These are phyloP conservation scores for Drosophila funebris DNA, from an alignment of 1,140 invertebrate species.

Conservation along the genomic window DNA sequence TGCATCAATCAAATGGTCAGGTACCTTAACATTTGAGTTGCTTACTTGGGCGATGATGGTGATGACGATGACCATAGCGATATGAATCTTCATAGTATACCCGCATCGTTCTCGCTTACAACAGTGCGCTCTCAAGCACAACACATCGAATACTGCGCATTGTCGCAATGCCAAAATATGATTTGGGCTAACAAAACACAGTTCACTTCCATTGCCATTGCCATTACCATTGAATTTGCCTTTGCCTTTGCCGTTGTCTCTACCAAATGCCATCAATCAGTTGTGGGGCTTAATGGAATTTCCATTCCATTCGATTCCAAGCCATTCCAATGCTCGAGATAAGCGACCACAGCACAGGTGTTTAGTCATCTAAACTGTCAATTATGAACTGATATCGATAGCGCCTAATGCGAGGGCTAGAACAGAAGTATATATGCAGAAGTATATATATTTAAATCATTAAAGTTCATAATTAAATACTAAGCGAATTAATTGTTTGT, in stretches of 20 bases:
- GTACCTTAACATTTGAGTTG: background rate
- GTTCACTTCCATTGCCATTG: slow-evolving; percentile 14
- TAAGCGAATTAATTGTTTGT: too few relatives aligned
- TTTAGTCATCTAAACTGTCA: slow-evolving; percentile 27
- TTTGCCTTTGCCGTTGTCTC: slow-evolving; percentile 13
- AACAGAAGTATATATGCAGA: too few relatives aligned
- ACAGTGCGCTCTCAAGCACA: slow-evolving; percentile 39
- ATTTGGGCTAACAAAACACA: background rate
- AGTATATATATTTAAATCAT: too few relatives aligned
- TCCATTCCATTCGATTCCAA: slow-evolving; percentile 24
- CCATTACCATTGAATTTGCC: background rate
- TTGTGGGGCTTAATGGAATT: slow-evolving; percentile 19
- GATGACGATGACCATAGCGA: slow-evolving; percentile 68
- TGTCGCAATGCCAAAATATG: slow-evolving; percentile 2
- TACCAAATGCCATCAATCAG: slow-evolving; percentile 30
- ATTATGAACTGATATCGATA: slow-evolving; percentile 22
- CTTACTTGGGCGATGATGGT: slow-evolving; percentile 73
- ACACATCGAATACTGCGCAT: slow-evolving; percentile 48
- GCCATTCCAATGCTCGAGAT: slow-evolving; percentile 7
- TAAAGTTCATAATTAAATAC: too few relatives aligned
- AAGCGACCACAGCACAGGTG: slow-evolving; percentile 12
- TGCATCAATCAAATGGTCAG: background rate
- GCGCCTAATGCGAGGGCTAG: background rate
- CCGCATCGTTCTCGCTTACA: slow-evolving; percentile 47
- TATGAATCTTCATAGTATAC: slow-evolving; percentile 73